Evolutionary conservation across 1,140 invertebrate species (phyloP), one percentile per base, ranked within the genome.

Genomic region (Andrena cerasifolii): DNA sequence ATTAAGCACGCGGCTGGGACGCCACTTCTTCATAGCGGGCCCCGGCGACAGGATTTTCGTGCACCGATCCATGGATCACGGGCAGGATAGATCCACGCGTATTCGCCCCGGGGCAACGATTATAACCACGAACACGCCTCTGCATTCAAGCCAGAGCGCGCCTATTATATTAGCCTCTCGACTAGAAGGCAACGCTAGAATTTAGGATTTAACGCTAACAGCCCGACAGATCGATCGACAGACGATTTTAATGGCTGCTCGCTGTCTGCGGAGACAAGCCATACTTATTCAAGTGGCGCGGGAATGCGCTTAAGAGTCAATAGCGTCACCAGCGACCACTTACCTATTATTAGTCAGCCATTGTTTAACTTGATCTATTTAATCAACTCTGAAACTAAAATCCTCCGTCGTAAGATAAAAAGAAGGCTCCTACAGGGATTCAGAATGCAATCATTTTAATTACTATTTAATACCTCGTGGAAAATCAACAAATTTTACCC

Each of bases 131-230:
- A 78, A 78, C 74, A 81, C 82, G 74, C 73, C 82, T 85, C 82
- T 78, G 43, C 75, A 45, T 81, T 85, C 71, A 72, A 84, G 71
- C 53, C 45, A 12, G 61, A 70, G 70, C 84, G 33, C 76, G 54
- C 54, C 86, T 82, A 86, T 86, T 85, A 85, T 85, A 86, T 78
- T 77, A 85, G 70, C 80, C n/a, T 79, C 58, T 78, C 65, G 72
- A 73, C 77, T 78, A 76, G 45, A 77, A 77, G 58, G 67, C 74
- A 79, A 80, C 70, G 73, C 80, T 85, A 83, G 85, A 88, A 83
- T 88, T 87, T 86, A 86, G 82, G 84, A 78, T 86, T 87, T 88
- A 86, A 68, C 86, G 75, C 78, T 86, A 86, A 86, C 86, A 87
- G 80, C 79, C 87, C 68, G 81, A 87, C 81, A 87, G 85, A 84